phyloP scores from a whole-genome alignment of 2,888 invertebrate genomes.

The Sepiola atlantica region DNA sequence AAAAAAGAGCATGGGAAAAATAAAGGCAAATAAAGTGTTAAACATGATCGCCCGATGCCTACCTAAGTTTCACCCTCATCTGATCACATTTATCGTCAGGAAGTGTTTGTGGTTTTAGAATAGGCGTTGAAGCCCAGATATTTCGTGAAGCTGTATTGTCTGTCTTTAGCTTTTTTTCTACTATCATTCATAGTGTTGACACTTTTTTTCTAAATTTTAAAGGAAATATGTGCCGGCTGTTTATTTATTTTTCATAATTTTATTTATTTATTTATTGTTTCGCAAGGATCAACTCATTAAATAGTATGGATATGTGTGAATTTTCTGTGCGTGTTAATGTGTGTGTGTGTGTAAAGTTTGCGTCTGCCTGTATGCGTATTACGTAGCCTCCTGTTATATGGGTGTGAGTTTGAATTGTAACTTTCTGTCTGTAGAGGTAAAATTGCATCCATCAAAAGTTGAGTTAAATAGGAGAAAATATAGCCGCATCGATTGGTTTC shows the following conservation, averaged over 20 bases:
- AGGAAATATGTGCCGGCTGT: background rate
- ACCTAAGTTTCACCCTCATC: constrained; percentile 15
- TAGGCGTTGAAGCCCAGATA: background rate
- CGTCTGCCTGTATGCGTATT: background rate
- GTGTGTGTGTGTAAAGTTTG: background rate
- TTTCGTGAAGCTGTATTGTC: background rate
- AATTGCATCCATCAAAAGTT: background rate
- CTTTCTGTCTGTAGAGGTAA: background rate
- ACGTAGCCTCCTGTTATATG: no score
- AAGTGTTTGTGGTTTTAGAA: background rate
- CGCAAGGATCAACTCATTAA: no score
- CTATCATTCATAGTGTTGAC: background rate
- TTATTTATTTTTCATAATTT: background rate
- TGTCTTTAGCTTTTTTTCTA: background rate
- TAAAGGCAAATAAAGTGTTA: background rate
- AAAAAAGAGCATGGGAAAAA: background rate
- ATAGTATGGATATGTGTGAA: no score
- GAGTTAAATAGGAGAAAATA: background rate
- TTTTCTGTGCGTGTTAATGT: background rate
- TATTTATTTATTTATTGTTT: background rate
- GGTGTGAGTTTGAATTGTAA: no score
- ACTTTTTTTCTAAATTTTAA: background rate
- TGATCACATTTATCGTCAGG: background rate
- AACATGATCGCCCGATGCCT: background rate
- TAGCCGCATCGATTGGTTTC: no score